These are phyloP conservation scores for Anneissia japonica DNA, from an alignment of 35 echinoderm and acorn worm species.

Conservation along the genomic window DNA sequence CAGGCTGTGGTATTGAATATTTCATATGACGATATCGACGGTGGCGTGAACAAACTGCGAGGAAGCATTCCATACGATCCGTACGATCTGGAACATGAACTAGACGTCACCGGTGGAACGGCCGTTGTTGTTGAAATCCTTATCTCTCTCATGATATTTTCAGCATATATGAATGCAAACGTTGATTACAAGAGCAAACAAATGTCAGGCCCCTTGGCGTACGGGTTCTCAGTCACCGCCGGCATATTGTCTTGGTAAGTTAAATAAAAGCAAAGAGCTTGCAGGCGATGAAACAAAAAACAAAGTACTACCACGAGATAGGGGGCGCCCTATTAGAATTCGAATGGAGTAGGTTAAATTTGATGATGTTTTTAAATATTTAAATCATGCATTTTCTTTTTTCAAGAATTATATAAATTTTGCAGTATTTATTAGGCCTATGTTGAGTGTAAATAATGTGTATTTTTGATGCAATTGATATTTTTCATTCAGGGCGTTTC, in stretches of 20 bases:
- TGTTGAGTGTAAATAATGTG: no score
- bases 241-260: slow-evolving; percentile 71
- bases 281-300: no score
- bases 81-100: slow-evolving; percentile 69
- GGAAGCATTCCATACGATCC: slow-evolving; percentile 85
- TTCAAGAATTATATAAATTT: no score
- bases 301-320: no score
- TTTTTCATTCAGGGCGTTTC: no score
- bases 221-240: slow-evolving; percentile 79
- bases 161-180: slow-evolving; percentile 74
- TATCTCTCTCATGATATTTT: slow-evolving; percentile 66
- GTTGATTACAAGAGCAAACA: slow-evolving; percentile 60
- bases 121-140: slow-evolving; percentile 76
- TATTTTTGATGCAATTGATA: no score
- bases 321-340: no score
- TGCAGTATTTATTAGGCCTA: no score
- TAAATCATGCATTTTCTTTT: no score
- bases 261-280: no score
- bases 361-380: no score
- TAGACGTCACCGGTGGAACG: slow-evolving; percentile 65
- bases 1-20: slow-evolving; percentile 63
- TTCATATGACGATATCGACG: slow-evolving; percentile 80
- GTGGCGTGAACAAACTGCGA: slow-evolving; percentile 77
- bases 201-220: slow-evolving; percentile 68
- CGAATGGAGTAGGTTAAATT: no score